These are phyloP conservation scores for Neomorphus geoffroyi DNA, from an alignment of 2,797 vertebrate species.

Conservation along the genomic window DNA sequence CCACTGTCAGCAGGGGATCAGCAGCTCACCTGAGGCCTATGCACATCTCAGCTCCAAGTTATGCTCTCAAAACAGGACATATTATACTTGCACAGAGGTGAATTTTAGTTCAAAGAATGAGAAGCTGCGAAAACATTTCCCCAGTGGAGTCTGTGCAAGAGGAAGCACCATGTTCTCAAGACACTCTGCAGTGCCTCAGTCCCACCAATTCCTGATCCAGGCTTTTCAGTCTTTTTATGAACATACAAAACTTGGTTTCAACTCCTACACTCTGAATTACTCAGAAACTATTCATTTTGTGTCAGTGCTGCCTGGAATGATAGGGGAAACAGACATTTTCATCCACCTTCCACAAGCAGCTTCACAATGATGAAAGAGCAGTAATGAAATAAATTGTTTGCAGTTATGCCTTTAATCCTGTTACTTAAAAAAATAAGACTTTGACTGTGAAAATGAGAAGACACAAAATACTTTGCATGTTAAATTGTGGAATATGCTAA, in stretches of 20 bases:
- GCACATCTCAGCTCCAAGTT: background rate
- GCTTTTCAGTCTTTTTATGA: background rate
- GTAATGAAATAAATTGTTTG: slow-evolving; percentile 41
- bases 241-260: background rate
- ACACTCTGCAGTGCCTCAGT: background rate
- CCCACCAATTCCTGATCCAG: background rate
- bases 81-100: background rate
- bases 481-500: slow-evolving; percentile 25
- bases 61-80: background rate
- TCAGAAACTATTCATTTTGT: background rate
- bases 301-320: background rate
- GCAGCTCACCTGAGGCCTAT: background rate
- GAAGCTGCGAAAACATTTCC: background rate
- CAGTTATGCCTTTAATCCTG: slow-evolving; percentile 47
- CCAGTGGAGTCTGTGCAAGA: background rate
- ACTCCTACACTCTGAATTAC: background rate
- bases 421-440: background rate
- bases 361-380: slow-evolving; percentile 17
- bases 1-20: background rate
- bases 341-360: background rate
- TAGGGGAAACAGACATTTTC: background rate
- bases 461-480: slow-evolving; percentile 3
- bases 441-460: slow-evolving; percentile 11
- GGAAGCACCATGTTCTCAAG: background rate
- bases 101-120: background rate